Evolutionary conservation across 1,140 invertebrate genomes (phyloP).

Genomic region (Zaprionus capensis): DNA sequence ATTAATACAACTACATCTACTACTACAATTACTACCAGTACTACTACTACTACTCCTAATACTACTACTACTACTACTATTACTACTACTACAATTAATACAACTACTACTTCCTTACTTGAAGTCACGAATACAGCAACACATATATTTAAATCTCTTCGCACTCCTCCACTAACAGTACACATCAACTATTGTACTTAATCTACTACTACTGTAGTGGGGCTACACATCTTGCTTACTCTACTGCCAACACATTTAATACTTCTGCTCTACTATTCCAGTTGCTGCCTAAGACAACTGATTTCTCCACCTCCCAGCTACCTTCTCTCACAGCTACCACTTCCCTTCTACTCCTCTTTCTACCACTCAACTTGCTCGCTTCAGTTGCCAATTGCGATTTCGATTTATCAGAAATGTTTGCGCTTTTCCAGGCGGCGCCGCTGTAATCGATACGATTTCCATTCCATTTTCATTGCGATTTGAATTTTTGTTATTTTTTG

Average conservation of each 20-base stretch:
- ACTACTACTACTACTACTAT: not conserved
- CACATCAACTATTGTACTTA: not conserved
- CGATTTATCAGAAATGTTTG: slow-evolving; percentile 1
- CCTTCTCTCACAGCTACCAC: not conserved
- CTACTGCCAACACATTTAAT: not conserved
- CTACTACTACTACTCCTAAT: not conserved
- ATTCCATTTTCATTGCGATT: slow-evolving; percentile 56
- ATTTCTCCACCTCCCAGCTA: not conserved
- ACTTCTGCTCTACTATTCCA: not conserved
- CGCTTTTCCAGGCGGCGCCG: slow-evolving; percentile 44
- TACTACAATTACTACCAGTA: not conserved
- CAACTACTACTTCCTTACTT: not conserved
- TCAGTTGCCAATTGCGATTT: slow-evolving; percentile 4
- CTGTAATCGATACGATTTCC: slow-evolving; percentile 72
- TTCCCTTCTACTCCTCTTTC: not conserved
- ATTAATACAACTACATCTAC: no score
- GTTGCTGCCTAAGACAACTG: not conserved
- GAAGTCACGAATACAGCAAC: no score
- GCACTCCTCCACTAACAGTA: no score
- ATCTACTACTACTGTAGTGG: not conserved
- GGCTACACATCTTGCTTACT: not conserved
- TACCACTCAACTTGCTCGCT: not conserved
- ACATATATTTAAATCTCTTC: no score
- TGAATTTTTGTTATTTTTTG: slow-evolving; percentile 45
- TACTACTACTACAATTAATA: not conserved